Evolutionary conservation across 2,113 vertebrate species (phyloP), one percentile per base, ranked within the genome.

Genomic region (Paralichthys olivaceus): DNA sequence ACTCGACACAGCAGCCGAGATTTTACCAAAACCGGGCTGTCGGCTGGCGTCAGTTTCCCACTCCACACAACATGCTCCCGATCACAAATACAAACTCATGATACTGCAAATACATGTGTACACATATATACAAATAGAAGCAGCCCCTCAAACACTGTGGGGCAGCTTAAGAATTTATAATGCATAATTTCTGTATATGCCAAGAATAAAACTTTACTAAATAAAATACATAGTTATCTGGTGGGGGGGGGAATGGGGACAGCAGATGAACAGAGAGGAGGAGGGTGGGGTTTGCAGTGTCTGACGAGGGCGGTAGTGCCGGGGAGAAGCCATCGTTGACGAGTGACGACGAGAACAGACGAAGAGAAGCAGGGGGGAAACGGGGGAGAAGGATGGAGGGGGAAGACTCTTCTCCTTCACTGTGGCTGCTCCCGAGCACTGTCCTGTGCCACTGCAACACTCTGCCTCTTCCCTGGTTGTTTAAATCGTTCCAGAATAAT

Each of bases 141-240:
- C 79, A 8, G 66, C 85, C 84, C 90, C 73, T 62, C 40, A 77
- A 70, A 85, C 70, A 23, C 75, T 3, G 69, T 5, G 59, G 76
- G 84, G 69, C 77, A 43, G 85, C 84, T 89, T 83, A 82, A 89
- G 80, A 82, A 90, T 93, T 93, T 91, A 93, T 93, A 93, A 94
- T 93, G 92, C 92, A 93, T 93, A 72, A 82, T 93, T 93, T 94
- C 91, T 94, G 90, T 94, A 95, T 93, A 94, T 91, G 93, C 81
- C 91, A 94, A 94, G 94, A 94, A 95, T 94, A 95, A 95, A 95
- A 93, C 84, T 92, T 91, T 91, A 93, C 94, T 93, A 94, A 93
- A 94, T 94, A 95, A 95, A 95, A 95, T 93, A 94, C 92, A 94
- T 91, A 90, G 91, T 89, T 89, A 88, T 91, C 83, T 91, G 88